Percentiles rank a stretch among this genome's conserved stretches.
Evolutionary conservation across 2,797 vertebrate species (phyloP).

Genomic region (Clarias pachynema): DNA sequence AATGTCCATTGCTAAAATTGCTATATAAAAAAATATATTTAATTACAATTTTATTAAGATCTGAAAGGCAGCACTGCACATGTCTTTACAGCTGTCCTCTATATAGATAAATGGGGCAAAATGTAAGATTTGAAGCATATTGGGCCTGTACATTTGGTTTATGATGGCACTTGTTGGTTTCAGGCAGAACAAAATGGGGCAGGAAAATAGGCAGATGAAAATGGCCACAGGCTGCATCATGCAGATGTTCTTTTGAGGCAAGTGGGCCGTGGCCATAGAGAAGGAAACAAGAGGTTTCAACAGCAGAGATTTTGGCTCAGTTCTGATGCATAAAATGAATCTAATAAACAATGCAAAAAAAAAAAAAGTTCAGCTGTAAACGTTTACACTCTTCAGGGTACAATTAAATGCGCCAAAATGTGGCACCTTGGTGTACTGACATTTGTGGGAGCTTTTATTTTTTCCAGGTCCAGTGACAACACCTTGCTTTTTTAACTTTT

Average conservation of each 20-base stretch:
- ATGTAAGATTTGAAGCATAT: slow-evolving; percentile 13
- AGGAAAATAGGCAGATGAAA: slow-evolving; percentile 18
- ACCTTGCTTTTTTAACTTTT: not conserved
- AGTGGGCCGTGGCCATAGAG: slow-evolving; percentile 59
- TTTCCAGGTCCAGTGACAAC: not conserved
- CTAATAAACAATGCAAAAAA: not conserved
- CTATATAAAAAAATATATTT: too few relatives aligned
- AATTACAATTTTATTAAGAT: not conserved
- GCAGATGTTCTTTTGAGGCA: slow-evolving; percentile 52
- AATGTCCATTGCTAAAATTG: too few relatives aligned
- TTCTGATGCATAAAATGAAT: not conserved
- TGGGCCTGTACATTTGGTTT: not conserved
- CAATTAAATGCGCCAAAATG: not conserved
- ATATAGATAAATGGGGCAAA: slow-evolving; percentile 2
- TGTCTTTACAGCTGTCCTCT: not conserved
- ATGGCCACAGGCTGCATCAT: slow-evolving; percentile 41
- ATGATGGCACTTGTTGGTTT: slow-evolving; percentile 15
- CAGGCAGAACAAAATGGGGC: not conserved
- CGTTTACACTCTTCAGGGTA: not conserved
- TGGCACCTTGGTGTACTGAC: not conserved
- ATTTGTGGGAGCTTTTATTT: not conserved
- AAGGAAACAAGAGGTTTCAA: slow-evolving; percentile 64
- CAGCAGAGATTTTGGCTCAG: slow-evolving; percentile 72
- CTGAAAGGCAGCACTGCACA: not conserved
- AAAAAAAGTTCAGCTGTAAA: not conserved